Conservation (phyloP, 2,113 vertebrate genomes). For the Nymphicus hollandicus region DNA sequence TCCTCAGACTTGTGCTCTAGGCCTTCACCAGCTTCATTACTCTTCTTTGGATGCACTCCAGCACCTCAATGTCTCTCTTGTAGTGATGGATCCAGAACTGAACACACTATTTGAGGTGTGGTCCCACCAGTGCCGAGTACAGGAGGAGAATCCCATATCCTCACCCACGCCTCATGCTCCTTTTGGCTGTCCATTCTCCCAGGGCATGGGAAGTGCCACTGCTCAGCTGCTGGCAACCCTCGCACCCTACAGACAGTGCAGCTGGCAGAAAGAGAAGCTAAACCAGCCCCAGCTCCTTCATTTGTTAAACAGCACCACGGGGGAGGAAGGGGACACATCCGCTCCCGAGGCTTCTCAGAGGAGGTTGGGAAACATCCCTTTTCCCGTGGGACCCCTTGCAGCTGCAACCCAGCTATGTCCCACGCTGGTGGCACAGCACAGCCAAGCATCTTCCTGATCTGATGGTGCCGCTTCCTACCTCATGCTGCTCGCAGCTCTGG, state of each 20-base stretch:
- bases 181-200: background rate
- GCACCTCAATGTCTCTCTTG: background rate
- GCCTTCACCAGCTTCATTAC: background rate
- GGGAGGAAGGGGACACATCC: background rate
- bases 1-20: background rate
- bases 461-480: background rate
- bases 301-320: background rate
- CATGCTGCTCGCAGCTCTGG: background rate
- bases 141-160: background rate
- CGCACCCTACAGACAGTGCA: fast-evolving
- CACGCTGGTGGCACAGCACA: fast-evolving
- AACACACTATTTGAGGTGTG: background rate
- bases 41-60: background rate
- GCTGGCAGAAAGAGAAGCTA: background rate
- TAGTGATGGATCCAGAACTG: background rate
- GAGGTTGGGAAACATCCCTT: background rate
- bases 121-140: no score
- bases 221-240: background rate
- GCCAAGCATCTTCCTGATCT: background rate
- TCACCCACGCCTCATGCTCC: fast-evolving
- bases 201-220: fast-evolving
- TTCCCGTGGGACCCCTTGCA: background rate
- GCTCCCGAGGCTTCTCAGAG: background rate
- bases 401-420: background rate
- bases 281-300: background rate